Conservation (phyloP, 2,888 invertebrate species). For the Drosophila melanocephala region DNA sequence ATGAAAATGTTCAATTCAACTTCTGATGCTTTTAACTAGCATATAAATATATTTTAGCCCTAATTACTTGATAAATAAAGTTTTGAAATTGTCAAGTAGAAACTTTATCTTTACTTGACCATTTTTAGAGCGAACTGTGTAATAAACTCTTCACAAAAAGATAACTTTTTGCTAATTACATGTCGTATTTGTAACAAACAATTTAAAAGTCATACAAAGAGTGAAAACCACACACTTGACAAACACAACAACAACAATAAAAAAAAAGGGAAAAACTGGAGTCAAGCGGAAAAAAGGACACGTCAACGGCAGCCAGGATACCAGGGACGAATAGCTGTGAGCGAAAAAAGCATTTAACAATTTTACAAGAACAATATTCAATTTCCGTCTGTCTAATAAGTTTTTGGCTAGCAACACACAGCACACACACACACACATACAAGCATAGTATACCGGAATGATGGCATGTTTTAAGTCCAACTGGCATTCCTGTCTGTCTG, state of each 20-base stretch:
- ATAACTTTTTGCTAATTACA: conserved; percentile 61
- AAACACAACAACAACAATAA: conserved; percentile 7
- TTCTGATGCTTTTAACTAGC: background rate
- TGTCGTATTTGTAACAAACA: conserved; percentile 52
- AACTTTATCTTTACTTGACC: background rate
- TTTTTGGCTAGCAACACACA: conserved; percentile 61
- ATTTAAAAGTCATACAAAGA: conserved; percentile 52
- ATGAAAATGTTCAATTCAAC: background rate
- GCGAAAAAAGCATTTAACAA: conserved; percentile 72
- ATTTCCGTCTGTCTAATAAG: conserved; percentile 80
- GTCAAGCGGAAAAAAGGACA: conserved; percentile 30
- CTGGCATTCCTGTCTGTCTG: conserved; percentile 39
- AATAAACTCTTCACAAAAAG: conserved; percentile 15
- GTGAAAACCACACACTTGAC: conserved; percentile 49
- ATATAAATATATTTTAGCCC: background rate
- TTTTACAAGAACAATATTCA: conserved; percentile 77
- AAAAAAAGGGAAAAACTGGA: background rate
- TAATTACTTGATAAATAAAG: background rate
- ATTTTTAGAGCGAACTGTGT: background rate
- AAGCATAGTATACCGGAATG: conserved; percentile 18
- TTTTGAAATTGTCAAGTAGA: background rate
- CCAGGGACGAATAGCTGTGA: conserved; percentile 19
- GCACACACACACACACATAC: conserved; percentile 18
- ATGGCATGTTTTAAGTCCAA: conserved; percentile 69
- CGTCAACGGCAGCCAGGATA: conserved; percentile 47